Evolutionary conservation across 1,140 invertebrate species (phyloP).

Genomic region (Formica selysi): DNA sequence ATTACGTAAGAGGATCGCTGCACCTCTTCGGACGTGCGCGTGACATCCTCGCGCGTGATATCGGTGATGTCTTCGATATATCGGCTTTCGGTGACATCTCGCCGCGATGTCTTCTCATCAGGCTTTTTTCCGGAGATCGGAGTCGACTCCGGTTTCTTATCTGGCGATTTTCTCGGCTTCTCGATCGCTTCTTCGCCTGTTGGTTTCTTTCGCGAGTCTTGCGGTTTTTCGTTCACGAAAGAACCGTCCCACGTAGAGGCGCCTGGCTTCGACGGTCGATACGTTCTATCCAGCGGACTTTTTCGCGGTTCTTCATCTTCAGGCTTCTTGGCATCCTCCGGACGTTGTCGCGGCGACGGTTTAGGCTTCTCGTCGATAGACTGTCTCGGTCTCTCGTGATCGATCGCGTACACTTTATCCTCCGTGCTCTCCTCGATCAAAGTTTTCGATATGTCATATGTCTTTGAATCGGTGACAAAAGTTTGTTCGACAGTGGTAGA

Average conservation of each 20-base stretch:
- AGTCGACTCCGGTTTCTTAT: slow-evolving; percentile 35
- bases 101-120: slow-evolving; percentile 16
- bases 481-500: slow-evolving; percentile 44
- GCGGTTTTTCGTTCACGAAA: slow-evolving; percentile 72
- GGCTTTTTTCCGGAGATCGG: not conserved
- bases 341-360: slow-evolving; percentile 27
- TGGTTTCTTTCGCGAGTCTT: slow-evolving; percentile 47
- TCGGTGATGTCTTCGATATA: slow-evolving; percentile 65
- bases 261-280: slow-evolving; percentile 68
- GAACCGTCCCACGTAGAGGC: slow-evolving; percentile 78
- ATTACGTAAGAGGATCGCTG: slow-evolving; percentile 78
- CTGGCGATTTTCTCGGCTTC: slow-evolving; percentile 59
- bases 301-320: slow-evolving; percentile 31
- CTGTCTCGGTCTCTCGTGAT: not conserved
- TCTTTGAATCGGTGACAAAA: slow-evolving; percentile 19
- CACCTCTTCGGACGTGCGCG: slow-evolving; percentile 72
- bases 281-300: slow-evolving; percentile 34
- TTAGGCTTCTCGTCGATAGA: slow-evolving; percentile 10
- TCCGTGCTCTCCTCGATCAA: not conserved
- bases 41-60: slow-evolving; percentile 54
- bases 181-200: not conserved
- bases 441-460: slow-evolving; percentile 28
- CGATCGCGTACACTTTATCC: not conserved
- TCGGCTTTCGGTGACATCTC: slow-evolving; percentile 61
- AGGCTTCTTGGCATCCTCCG: not conserved